Conservation (phyloP, 35 echinoderm and acorn worm species). For the Ptychodera flava region DNA sequence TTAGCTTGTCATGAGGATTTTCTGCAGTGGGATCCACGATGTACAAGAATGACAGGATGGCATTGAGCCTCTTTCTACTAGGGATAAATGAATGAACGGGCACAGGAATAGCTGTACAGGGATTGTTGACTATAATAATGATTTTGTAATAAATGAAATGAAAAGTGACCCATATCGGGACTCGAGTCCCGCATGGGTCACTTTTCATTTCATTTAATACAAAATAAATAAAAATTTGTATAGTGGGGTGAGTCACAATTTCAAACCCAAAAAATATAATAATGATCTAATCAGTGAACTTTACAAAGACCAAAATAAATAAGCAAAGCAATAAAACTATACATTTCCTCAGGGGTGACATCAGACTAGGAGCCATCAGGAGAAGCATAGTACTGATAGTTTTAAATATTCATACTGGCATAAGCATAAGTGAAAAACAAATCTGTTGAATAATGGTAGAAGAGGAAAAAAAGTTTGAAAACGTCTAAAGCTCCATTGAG, state of each 20-base stretch:
- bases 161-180: too few species aligned
- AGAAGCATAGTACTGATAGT: not conserved
- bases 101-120: not conserved
- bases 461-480: not conserved
- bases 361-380: not conserved
- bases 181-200: too few species aligned
- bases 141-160: too few species aligned
- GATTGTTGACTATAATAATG: not conserved
- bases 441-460: not conserved
- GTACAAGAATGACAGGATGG: slow-evolving; percentile 8
- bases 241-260: too few species aligned
- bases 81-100: not conserved
- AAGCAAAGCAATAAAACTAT: not conserved
- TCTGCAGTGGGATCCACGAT: not conserved
- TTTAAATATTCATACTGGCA: not conserved
- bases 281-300: not conserved
- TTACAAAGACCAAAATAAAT: not conserved
- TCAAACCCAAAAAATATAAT: too few species aligned
- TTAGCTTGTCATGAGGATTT: not conserved
- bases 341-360: not conserved
- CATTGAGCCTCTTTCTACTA: not conserved
- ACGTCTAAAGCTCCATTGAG: not conserved
- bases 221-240: too few species aligned
- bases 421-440: not conserved
- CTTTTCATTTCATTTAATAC: too few species aligned